Base-by-base conservation (phyloP, 2,113 vertebrate genomes). In the Noturus placidus region DNA sequence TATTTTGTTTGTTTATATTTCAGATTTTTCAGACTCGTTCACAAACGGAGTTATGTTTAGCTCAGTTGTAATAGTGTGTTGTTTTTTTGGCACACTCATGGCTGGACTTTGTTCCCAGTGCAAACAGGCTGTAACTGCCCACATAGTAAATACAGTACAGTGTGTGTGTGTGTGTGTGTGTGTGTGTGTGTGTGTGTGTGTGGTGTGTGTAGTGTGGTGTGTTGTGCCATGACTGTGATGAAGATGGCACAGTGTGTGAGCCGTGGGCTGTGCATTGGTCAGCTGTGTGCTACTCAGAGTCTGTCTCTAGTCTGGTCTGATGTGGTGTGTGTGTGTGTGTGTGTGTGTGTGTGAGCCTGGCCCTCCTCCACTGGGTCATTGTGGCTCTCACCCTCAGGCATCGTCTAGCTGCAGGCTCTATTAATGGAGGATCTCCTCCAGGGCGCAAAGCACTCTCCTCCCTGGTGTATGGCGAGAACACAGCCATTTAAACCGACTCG, bases 351-450 rank as follows among this genome's bases (percentile, higher is more conserved):
- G 79, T 77, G 42, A 82, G 86, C 76, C 61, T 83, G 83, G 82
- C 38, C 72, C 76, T 65, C 81, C 74, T 89, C 88, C 84, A 79
- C 88, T 91, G 88, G 90, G 87, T 86, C 84, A 78, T 89, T 85
- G 88, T 54, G 81, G 77, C 88, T 35, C 87, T 88, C 93, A 91
- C 87, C 94, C 94, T 89, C 92, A 94, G 95, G 94, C 94, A 90
- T 91, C 91, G 93, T 94, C 93, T 92, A 94, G 91, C 94, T 94
- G 93, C 94, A 94, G 92, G 92, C 92, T 92, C 92, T 93, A 92
- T 93, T 93, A 93, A 92, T 54, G 89, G 88, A 88, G 80, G 46
- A 89, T 92, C 92, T 92, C 85, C 90, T 91, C 87, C 42, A 54
- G 87, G 88, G 85, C 84, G 76, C 87, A 93, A 22, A 27, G 67